Evolutionary conservation across 2,797 vertebrate genomes (phyloP), one percentile per base, ranked within the genome.

Genomic region (Manis crassicaudata): DNA sequence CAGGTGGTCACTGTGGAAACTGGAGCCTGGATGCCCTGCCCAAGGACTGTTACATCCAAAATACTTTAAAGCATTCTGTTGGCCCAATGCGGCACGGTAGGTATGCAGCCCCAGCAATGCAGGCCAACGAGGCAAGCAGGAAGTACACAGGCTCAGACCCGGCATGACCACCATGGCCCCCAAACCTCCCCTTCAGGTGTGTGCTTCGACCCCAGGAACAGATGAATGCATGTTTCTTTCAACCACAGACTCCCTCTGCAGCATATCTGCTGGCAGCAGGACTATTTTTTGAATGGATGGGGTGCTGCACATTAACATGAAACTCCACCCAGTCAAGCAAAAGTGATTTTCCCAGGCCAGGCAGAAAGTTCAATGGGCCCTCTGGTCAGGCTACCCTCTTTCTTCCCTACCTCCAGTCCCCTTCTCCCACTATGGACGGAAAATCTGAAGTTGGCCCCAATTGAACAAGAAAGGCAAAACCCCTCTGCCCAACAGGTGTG

Each of bases 81-180:
- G 84, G 60, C 68, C 82, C 79, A 94, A 81, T 20, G 75, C 54
- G 76, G 65, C 37, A 13, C 0, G 5, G 76, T 18, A 7, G 35
- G 32, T 52, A 11, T 10, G 27, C 1, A 1, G 35, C 32, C 54
- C 17, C 62, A 92, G 50, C 27, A 60, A 32, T 0, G 35, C 29
- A 56, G 46, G 81, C 62, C 65, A 25, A 8, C 0, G 35, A 86
- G 10, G 9, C 35, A 56, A 54, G 56, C 0, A 16, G n/a, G 46
- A 67, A 80, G 50, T 0, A 18, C 72, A 79, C 50, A 2, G 0
- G 37, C 50, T 37, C 50, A 88, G 73, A 9, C 54, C 37, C 29
- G 0, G 4, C 10, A 17, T 7, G 18, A 63, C 3, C 88, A 77
- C 35, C 23, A 27, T 16, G 20, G n/a, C 17, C 32, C 6, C 8